Percentiles rank a stretch among this genome's conserved stretches.
Evolutionary conservation across 2,113 vertebrate species (phyloP).

Genomic region (Nesoenas mayeri): DNA sequence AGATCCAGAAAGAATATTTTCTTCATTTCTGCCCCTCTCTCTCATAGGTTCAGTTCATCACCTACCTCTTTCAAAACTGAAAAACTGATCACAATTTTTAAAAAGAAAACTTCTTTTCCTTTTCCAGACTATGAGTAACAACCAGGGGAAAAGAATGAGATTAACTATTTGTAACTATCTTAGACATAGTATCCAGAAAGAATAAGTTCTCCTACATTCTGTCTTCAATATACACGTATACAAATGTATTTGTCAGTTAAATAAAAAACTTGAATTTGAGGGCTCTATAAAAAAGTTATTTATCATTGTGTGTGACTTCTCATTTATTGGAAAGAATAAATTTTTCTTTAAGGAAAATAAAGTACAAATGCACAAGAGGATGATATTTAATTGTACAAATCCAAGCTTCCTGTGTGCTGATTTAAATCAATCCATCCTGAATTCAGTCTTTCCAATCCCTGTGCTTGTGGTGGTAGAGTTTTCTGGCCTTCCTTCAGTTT

Average conservation of each 20-base stretch:
- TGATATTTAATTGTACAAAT: conserved; percentile 16
- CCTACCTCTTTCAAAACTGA: not conserved
- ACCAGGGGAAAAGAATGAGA: not conserved
- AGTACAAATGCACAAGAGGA: not conserved
- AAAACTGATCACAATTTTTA: not conserved
- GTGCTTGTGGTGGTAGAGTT: conserved; percentile 34
- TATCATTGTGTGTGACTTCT: not conserved
- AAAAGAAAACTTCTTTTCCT: not conserved
- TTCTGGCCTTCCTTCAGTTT: conserved; percentile 55
- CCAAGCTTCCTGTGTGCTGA: conserved; percentile 56
- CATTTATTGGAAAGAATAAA: not conserved
- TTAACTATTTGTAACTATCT: not conserved
- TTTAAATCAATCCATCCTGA: conserved; percentile 56
- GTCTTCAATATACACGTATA: not conserved
- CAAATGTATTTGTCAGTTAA: not conserved
- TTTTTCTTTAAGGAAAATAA: conserved; percentile 21
- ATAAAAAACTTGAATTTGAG: not conserved
- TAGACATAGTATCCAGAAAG: not conserved
- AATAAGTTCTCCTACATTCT: not conserved
- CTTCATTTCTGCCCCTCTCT: not conserved
- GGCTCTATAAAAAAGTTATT: not conserved
- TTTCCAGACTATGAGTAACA: not conserved
- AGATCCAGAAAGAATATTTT: not conserved
- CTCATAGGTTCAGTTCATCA: not conserved
- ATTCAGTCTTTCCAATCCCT: conserved; percentile 43